These are phyloP conservation scores for Drosophila nr. medialis DNA, from an alignment of 2,888 invertebrate species.

Conservation along the genomic window DNA sequence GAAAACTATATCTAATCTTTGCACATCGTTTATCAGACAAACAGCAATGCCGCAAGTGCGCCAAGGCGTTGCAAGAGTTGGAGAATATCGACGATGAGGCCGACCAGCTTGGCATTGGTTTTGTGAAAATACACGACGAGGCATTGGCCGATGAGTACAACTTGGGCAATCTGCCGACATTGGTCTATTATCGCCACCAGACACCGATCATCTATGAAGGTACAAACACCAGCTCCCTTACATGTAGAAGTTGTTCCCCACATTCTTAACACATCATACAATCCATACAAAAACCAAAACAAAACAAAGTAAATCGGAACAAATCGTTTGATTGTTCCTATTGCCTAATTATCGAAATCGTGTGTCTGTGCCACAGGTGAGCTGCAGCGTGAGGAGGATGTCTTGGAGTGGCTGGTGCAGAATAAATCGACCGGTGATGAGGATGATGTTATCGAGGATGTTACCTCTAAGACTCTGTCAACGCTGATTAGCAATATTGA, in stretches of 20 bases:
- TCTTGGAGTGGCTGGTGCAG: constrained; percentile 96
- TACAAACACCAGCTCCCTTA: constrained; percentile 83
- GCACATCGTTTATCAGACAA: constrained; percentile 88
- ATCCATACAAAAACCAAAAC: constrained; percentile 24
- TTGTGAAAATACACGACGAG: constrained; percentile 97
- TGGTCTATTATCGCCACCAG: constrained; percentile 97
- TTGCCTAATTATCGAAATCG: constrained; percentile 31
- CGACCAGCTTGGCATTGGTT: constrained; percentile 96
- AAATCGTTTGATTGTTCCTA: constrained; percentile 14
- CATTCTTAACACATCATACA: constrained; percentile 17
- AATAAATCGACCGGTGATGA: constrained; percentile 97
- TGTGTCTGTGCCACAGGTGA: constrained; percentile 87
- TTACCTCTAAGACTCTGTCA: constrained; percentile 94
- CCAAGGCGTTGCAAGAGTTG: constrained; percentile 94
- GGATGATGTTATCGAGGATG: constrained; percentile 97
- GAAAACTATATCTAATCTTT: constrained; percentile 38
- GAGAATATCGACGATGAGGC: constrained; percentile 98
- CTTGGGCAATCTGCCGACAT: constrained; percentile 93
- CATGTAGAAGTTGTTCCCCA: constrained; percentile 3
- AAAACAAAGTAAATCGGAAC: background rate
- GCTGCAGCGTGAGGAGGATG: constrained; percentile 95
- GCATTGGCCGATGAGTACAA: constrained; percentile 96
- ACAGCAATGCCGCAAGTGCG: constrained; percentile 96
- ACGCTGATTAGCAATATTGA: constrained; percentile 95
- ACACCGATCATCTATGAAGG: constrained; percentile 97